Evolutionary conservation across 2,888 invertebrate genomes (phyloP), one percentile per base, ranked within the genome.

Genomic region (Eupithecia inturbata): DNA sequence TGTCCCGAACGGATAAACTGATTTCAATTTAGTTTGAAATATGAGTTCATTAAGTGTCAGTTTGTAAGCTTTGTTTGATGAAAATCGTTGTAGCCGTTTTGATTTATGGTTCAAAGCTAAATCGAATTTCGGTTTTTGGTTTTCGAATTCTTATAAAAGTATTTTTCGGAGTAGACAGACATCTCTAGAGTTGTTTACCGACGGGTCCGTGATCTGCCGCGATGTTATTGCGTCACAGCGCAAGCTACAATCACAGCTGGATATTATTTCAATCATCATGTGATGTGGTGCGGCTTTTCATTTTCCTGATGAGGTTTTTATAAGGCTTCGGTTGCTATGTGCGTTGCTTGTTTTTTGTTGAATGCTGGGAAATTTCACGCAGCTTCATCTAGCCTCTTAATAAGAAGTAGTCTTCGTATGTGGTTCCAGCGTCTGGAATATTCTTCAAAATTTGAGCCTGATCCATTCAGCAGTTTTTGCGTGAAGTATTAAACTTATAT

Each of bases 141-240:
- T n/a, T n/a, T n/a, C n/a, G n/a, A n/a, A n/a, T n/a, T n/a, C n/a
- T n/a, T n/a, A n/a, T n/a, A 5, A 41, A 41, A 41, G 16, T 41
- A 16, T 39, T 39, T 60, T 63, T 68, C 72, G 68, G 68, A 68
- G 68, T 53, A 39, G 19, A 64, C 14, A 22, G 9, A 10, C 75
- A 71, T 66, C 75, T 26, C 70, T 73, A 72, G 82, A 87, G 88
- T 90, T 93, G 92, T 92, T 93, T 92, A 93, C 91, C 84, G 85
- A 84, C 82, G 80, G 79, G 82, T 81, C 84, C 87, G 89, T 90
- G 91, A 91, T 91, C 91, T 88, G 86, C 87, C 83, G 87, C 85
- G 87, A 83, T 85, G 85, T 85, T 82, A 83, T 84, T 85, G 85
- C 85, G 85, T 68, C 66, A 68, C 73, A 68, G 31, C 72, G 68